phyloP scores from a whole-genome alignment of 2,888 invertebrate species.

The Xanthia icteritia region DNA sequence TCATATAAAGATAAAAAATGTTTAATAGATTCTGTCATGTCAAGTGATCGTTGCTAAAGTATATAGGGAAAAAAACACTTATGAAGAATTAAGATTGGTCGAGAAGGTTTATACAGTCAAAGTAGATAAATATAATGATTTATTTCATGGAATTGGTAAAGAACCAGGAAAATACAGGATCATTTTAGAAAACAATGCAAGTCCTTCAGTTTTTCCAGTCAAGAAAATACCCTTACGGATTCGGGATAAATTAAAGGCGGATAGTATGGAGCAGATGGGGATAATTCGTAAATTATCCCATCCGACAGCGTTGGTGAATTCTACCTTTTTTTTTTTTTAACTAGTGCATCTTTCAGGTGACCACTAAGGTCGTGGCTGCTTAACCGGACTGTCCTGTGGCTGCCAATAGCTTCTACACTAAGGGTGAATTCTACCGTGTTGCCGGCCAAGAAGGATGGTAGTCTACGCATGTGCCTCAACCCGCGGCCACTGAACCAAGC shows the following conservation, averaged over 20 bases:
- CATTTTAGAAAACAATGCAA: not conserved
- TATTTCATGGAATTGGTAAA: not conserved
- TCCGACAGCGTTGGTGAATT: slow-evolving; percentile 2
- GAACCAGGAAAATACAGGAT: slow-evolving; percentile 1
- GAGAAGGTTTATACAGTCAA: not conserved
- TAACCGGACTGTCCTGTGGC: no score
- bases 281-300: not conserved
- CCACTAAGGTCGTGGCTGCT: no score
- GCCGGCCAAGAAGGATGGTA: not conserved
- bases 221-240: not conserved
- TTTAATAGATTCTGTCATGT: not conserved
- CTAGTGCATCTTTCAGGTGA: no score
- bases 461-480: not conserved
- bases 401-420: no score
- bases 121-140: slow-evolving; percentile 1
- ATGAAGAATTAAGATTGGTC: not conserved
- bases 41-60: not conserved
- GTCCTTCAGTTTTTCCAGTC: not conserved
- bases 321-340: no score
- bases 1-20: not conserved
- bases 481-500: not conserved
- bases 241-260: not conserved
- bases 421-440: not conserved
- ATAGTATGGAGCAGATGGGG: not conserved
- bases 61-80: not conserved